Percentiles rank a stretch among this genome's conserved stretches.
These are phyloP conservation scores for Colletes gigas DNA, from an alignment of 1,140 invertebrate genomes.

Conservation along the genomic window DNA sequence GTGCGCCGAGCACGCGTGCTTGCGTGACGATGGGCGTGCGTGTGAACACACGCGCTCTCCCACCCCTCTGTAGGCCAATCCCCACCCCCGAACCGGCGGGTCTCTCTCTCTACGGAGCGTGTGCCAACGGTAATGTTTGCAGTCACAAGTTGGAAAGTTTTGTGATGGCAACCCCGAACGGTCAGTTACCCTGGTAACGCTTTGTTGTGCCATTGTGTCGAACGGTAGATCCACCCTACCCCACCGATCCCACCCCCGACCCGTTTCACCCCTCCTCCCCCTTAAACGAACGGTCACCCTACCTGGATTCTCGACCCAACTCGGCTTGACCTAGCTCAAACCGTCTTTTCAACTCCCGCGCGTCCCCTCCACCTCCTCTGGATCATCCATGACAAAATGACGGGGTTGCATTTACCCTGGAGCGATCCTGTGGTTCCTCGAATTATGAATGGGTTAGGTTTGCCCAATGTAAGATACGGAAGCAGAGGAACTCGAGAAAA, in stretches of 20 bases:
- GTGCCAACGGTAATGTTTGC: slow-evolving; percentile 65
- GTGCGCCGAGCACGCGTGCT: slow-evolving; percentile 57
- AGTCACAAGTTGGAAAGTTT: slow-evolving; percentile 72
- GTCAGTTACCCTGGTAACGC: slow-evolving; percentile 72
- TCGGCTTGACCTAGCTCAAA: slow-evolving; percentile 66
- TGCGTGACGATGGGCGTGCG: slow-evolving; percentile 58
- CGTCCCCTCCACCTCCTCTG: background rate
- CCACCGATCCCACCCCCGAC: slow-evolving; percentile 2
- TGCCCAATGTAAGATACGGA: too few species aligned
- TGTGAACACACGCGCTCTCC: slow-evolving; percentile 36
- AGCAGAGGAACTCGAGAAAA: background rate
- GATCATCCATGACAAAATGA: slow-evolving; percentile 1
- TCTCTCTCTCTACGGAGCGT: slow-evolving; percentile 43
- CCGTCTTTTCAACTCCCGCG: background rate
- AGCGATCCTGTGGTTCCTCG: background rate
- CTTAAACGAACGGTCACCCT: slow-evolving; percentile 9
- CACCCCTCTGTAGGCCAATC: background rate
- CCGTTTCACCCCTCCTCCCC: background rate
- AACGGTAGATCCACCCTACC: slow-evolving; percentile 36
- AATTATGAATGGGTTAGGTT: slow-evolving; percentile 44
- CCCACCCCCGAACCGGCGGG: background rate
- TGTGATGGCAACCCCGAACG: slow-evolving; percentile 76
- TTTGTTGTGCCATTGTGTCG: slow-evolving; percentile 74
- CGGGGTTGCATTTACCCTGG: slow-evolving; percentile 17
- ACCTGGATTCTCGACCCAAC: slow-evolving; percentile 39